Evolutionary conservation across 2,797 vertebrate genomes (phyloP), one percentile per base, ranked within the genome.

Genomic region (Coregonus suidteri): DNA sequence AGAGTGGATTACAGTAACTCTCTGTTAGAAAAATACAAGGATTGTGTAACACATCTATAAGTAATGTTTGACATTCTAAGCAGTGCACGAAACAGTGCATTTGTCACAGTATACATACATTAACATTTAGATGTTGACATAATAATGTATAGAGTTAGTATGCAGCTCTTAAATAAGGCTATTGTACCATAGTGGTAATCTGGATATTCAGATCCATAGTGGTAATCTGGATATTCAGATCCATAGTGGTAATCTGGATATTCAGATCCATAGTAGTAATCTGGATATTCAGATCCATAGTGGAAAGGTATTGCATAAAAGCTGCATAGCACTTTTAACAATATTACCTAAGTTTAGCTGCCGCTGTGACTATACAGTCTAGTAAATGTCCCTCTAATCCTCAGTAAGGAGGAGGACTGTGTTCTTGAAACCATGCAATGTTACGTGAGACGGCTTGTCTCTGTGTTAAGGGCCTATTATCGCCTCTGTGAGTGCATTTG

Each of bases 381-480:
- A 69, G 52, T 69, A 64, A 67, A 76, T 78, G 5, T 69, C 70
- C 2, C 31, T 76, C 20, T 59, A 64, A 47, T 82, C 67, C 52
- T 35, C n/a, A 69, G 62, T 75, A 76, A 75, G 82, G 82, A 75
- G 83, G 82, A 79, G 37, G 34, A 25, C 18, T 20, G 64, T 34
- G 62, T 70, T 76, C 51, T 9, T 52, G 6, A 54, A 67, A 69
- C 30, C 25, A 77, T 73, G 56, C 34, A 75, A 75, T 51, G 30
- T 25, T n/a, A 20, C 56, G 0, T 25, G 25, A 16, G n/a, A 64
- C 59, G 30, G 16, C 69, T 34, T 14, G n/a, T 16, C 35, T 77
- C 71, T 52, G 31, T 16, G n/a, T 56, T 72, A 35, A 65, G 73
- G 75, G 51, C 35, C 52, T 71, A 79, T 73, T 47, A 52, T 76